phyloP scores from a whole-genome alignment of 1,140 invertebrate genomes.

The Potamilus streckersoni region DNA sequence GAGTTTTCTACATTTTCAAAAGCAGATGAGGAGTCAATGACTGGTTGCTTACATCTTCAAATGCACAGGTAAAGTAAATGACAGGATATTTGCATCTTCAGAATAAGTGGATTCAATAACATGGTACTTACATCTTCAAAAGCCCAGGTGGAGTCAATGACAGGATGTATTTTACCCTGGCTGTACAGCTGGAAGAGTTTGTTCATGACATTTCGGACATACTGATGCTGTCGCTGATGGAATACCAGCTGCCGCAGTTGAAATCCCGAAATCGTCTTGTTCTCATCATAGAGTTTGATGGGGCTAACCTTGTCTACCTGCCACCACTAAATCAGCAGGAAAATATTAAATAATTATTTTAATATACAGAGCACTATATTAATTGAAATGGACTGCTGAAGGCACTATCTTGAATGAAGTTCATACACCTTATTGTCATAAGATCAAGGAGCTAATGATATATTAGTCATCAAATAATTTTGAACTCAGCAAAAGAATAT shows the following conservation, averaged over 20 bases:
- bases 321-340: conserved; percentile 78
- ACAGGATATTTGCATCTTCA: too few relatives aligned
- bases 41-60: too few relatives aligned
- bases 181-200: conserved; percentile 81
- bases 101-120: too few relatives aligned
- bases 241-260: conserved; percentile 87
- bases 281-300: conserved; percentile 89
- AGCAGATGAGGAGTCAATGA: too few relatives aligned
- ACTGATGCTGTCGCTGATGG: conserved; percentile 80
- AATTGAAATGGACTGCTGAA: too few relatives aligned
- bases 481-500: too few relatives aligned
- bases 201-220: conserved; percentile 77
- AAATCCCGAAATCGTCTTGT: conserved; percentile 84
- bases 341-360: conserved; percentile 6
- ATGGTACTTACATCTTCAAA: conserved; percentile 81
- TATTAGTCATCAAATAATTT: too few relatives aligned
- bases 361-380: not conserved
- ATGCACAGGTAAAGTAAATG: too few relatives aligned
- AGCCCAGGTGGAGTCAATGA: conserved; percentile 87
- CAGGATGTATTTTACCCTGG: conserved; percentile 82
- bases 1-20: too few relatives aligned
- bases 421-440: too few relatives aligned
- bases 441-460: too few relatives aligned
- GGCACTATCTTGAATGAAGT: too few relatives aligned
- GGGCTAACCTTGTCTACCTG: conserved; percentile 90